Evolutionary conservation across 2,888 invertebrate species (phyloP).

Genomic region (Muschampia staudingeri): DNA sequence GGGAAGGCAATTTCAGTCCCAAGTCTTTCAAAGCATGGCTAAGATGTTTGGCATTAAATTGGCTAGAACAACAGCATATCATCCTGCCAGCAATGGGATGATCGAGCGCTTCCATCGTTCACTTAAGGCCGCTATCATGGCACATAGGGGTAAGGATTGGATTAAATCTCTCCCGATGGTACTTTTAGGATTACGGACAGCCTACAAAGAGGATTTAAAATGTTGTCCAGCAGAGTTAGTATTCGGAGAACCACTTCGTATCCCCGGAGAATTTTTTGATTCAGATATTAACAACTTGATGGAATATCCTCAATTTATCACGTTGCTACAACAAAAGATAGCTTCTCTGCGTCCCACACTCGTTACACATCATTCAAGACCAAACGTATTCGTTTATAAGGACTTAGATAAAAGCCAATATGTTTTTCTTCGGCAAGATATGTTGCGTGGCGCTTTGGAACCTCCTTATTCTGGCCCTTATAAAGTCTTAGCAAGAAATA

Average conservation of each 20-base stretch:
- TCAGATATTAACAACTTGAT: background rate
- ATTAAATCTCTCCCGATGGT: slow-evolving; percentile 1
- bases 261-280: background rate
- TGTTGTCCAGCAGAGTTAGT: background rate
- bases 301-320: background rate
- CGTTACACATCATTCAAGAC: background rate
- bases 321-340: background rate
- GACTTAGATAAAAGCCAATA: background rate
- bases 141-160: background rate
- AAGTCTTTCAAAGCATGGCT: background rate
- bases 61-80: slow-evolving; percentile 1
- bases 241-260: background rate
- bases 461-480: background rate
- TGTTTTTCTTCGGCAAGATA: background rate
- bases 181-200: background rate
- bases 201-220: background rate
- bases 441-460: background rate
- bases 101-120: background rate
- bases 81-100: background rate
- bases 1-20: background rate
- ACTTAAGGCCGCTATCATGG: slow-evolving; percentile 1
- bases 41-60: background rate
- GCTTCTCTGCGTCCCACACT: background rate
- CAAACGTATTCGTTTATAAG: background rate
- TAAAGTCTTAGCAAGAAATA: background rate